phyloP scores from a whole-genome alignment of 2,113 vertebrate species.

The Hippocampus comes region DNA sequence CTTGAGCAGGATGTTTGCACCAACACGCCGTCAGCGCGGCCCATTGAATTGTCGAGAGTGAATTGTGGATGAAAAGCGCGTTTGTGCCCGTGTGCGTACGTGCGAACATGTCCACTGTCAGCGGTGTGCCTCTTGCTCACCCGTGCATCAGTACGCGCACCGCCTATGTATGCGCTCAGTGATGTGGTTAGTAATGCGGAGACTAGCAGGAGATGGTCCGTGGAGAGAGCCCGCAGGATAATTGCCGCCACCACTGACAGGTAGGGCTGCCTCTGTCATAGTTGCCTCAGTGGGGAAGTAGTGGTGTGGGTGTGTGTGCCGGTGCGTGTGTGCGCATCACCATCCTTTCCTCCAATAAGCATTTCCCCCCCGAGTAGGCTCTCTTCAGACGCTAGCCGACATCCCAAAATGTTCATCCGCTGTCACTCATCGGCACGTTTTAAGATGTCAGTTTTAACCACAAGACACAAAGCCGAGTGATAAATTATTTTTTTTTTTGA shows the following conservation, averaged over 20 bases:
- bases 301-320: conserved; percentile 12
- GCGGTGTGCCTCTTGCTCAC: conserved; percentile 34
- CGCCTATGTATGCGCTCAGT: conserved; percentile 54
- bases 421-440: not conserved
- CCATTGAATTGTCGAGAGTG: conserved; percentile 46
- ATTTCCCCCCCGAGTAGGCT: not conserved
- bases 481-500: not conserved
- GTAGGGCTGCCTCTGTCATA: conserved; percentile 69
- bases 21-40: conserved; percentile 46
- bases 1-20: conserved; percentile 60
- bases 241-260: conserved; percentile 75
- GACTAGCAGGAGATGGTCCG: conserved; percentile 67
- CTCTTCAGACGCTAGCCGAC: not conserved
- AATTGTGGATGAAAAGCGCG: conserved; percentile 49
- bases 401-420: not conserved
- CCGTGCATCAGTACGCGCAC: conserved; percentile 17
- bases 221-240: conserved; percentile 69
- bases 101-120: conserved; percentile 38
- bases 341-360: conserved; percentile 2
- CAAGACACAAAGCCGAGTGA: not conserved
- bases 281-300: conserved; percentile 59
- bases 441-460: not conserved
- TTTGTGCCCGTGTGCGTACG: conserved; percentile 1
- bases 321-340: not conserved
- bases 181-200: conserved; percentile 68